A percentile compares a stretch with the other conserved stretches of the same genome.
Evolutionary conservation across 2,797 vertebrate species (phyloP).

Genomic region (Acomys russatus): DNA sequence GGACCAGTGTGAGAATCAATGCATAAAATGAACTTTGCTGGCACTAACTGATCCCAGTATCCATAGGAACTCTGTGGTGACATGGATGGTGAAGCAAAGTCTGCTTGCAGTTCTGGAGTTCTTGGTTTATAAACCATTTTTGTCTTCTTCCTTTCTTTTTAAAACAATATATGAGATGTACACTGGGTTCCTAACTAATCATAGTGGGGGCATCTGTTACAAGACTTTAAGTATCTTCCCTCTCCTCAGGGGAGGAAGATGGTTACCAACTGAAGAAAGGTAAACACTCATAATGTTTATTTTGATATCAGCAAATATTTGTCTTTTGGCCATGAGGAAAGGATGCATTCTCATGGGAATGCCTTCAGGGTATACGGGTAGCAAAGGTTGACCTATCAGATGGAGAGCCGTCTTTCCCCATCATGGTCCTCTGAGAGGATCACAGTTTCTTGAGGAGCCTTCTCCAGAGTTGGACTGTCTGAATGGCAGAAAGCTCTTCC

Average conservation of each 20-base stretch:
- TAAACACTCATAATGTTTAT: constrained; percentile 55
- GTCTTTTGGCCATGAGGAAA: background rate
- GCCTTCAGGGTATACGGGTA: background rate
- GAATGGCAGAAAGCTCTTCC: background rate
- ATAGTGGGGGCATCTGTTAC: background rate
- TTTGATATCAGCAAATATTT: constrained; percentile 26
- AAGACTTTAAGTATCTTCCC: constrained; percentile 17
- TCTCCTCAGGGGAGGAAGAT: background rate
- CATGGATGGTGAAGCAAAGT: background rate
- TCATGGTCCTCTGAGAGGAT: background rate
- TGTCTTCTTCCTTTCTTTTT: background rate
- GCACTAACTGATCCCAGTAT: background rate
- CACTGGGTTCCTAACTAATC: background rate
- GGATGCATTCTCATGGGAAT: constrained; percentile 13
- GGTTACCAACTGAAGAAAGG: constrained; percentile 61
- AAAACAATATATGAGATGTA: background rate
- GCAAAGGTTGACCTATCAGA: background rate
- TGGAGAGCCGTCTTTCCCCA: background rate
- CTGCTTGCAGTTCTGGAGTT: background rate
- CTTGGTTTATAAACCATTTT: background rate
- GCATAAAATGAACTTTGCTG: background rate
- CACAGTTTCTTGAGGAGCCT: background rate
- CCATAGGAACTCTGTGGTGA: background rate
- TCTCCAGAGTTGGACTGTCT: background rate
- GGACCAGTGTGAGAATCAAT: constrained; percentile 32